phyloP scores from a whole-genome alignment of 2,888 invertebrate species.

The Thysanoteuthis rhombus region DNA sequence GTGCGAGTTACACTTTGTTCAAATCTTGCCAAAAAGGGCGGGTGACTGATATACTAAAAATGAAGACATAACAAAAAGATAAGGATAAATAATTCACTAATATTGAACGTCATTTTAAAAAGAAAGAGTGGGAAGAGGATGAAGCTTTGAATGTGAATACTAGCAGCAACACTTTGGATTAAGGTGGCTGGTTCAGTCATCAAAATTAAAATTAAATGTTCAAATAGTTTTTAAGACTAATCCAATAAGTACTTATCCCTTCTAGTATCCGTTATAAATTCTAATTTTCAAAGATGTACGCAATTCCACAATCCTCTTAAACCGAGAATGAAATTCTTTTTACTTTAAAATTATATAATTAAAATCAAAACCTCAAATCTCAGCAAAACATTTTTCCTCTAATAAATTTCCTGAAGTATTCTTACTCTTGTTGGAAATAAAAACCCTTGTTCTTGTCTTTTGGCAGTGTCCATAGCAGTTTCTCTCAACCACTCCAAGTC shows the following conservation, averaged over 20 bases:
- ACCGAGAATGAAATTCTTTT: neutral
- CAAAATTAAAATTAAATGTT: too few relatives aligned
- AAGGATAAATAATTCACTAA: too few relatives aligned
- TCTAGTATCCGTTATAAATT: neutral
- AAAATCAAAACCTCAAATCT: neutral
- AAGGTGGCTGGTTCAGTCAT: too few relatives aligned
- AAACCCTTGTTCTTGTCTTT: neutral
- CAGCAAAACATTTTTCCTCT: neutral
- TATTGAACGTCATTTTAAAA: neutral
- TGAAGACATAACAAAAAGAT: neutral
- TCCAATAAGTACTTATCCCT: too few relatives aligned
- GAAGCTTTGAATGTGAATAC: too few relatives aligned
- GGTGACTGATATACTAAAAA: neutral
- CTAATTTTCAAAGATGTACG: neutral
- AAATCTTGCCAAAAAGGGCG: neutral
- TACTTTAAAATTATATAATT: neutral
- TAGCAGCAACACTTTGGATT: too few relatives aligned
- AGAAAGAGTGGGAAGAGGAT: too few relatives aligned
- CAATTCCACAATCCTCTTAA: neutral
- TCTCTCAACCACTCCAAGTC: neutral
- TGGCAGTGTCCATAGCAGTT: conserved; percentile 28
- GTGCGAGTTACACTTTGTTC: neutral
- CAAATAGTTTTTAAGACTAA: too few relatives aligned
- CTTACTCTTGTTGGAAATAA: neutral
- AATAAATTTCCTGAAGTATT: neutral